A percentile compares a stretch with the other conserved stretches of the same genome.
phyloP scores from a whole-genome alignment of 2,113 vertebrate species.

The Grantiella picta region DNA sequence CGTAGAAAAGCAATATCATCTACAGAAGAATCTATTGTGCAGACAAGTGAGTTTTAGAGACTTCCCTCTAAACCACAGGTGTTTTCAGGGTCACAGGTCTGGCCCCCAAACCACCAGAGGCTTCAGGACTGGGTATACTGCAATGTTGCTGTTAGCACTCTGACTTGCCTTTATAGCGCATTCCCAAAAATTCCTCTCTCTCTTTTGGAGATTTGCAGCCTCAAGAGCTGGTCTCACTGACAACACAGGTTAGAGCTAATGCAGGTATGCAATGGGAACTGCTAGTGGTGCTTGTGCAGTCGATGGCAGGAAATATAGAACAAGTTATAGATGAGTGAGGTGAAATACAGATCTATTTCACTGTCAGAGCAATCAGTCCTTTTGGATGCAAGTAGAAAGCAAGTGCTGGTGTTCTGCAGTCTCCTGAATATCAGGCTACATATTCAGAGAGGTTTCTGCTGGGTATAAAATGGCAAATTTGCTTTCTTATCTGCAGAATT shows the following conservation, averaged over 20 bases:
- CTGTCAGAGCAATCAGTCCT: background rate
- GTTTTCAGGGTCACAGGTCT: background rate
- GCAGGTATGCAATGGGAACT: fast-evolving
- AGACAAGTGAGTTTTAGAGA: background rate
- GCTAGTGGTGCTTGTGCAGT: background rate
- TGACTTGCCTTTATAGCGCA: background rate
- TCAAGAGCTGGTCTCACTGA: background rate
- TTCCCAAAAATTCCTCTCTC: background rate
- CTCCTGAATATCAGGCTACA: background rate
- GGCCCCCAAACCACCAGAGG: background rate
- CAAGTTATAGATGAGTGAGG: background rate
- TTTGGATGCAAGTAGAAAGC: background rate
- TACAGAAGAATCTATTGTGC: background rate
- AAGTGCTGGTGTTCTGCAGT: background rate
- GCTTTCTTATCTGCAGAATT: background rate
- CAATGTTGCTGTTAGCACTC: background rate
- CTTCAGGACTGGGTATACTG: background rate
- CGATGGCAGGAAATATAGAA: background rate
- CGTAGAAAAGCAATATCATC: background rate
- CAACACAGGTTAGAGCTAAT: background rate
- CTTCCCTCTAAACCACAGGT: background rate
- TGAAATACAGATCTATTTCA: background rate
- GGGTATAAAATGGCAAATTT: background rate
- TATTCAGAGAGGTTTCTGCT: background rate
- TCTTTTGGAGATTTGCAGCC: background rate